phyloP scores from a whole-genome alignment of 2,797 vertebrate species.

The Bradypodion ventrale region DNA sequence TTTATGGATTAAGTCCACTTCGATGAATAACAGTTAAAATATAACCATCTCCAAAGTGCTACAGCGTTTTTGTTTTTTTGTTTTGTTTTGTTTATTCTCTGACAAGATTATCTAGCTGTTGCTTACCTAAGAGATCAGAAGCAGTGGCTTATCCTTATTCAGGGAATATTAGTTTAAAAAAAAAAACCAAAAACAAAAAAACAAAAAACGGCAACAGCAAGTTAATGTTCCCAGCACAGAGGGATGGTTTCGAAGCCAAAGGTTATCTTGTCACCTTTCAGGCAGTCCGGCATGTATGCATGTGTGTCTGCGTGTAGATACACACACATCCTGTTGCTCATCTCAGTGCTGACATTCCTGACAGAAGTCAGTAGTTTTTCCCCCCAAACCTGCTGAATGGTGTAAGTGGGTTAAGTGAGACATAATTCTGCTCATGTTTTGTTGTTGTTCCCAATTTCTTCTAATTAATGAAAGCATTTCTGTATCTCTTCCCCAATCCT shows the following conservation, averaged over 20 bases:
- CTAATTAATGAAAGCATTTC: conserved; percentile 60
- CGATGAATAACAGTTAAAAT: too few species aligned
- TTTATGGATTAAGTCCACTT: too few species aligned
- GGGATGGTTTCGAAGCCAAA: conserved; percentile 16
- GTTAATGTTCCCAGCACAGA: background rate
- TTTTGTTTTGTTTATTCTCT: too few species aligned
- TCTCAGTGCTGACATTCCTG: background rate
- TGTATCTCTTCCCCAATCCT: background rate
- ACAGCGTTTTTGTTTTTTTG: too few species aligned
- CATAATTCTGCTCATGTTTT: conserved; percentile 71
- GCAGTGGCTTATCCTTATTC: conserved; percentile 41
- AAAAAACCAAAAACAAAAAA: too few species aligned
- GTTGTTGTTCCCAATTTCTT: conserved; percentile 67
- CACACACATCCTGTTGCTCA: background rate
- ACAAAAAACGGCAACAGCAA: too few species aligned
- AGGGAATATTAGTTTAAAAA: too few species aligned
- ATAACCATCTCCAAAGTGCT: too few species aligned
- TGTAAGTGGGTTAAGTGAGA: conserved; percentile 55
- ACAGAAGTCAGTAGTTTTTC: conserved; percentile 11
- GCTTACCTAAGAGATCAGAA: conserved; percentile 29
- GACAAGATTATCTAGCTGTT: background rate
- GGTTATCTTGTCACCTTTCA: background rate
- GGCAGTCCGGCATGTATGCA: background rate
- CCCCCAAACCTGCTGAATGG: conserved; percentile 49
- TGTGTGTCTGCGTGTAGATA: background rate